Conservation (phyloP, 2,113 vertebrate species). For the Sturnus vulgaris region DNA sequence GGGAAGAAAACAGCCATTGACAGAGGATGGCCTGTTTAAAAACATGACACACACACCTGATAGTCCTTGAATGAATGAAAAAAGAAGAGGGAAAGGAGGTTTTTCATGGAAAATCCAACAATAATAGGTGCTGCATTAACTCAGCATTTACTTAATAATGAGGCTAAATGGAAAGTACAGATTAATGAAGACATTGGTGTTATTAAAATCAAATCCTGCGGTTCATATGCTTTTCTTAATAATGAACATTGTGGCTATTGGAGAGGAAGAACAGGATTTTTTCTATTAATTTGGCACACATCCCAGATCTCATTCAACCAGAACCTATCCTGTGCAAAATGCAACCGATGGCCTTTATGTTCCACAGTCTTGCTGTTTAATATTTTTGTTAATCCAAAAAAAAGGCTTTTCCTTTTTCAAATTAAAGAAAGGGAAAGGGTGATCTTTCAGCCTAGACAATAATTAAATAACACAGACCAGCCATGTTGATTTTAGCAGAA, state of each 20-base stretch:
- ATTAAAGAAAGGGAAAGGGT: slow-evolving; percentile 37
- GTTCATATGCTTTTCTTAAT: slow-evolving; percentile 90
- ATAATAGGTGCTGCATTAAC: slow-evolving; percentile 77
- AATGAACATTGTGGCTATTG: slow-evolving; percentile 87
- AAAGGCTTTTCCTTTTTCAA: slow-evolving; percentile 41
- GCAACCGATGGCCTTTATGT: slow-evolving; percentile 85
- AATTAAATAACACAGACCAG: slow-evolving; percentile 43
- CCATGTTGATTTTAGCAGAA: slow-evolving; percentile 15
- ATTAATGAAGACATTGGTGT: slow-evolving; percentile 90
- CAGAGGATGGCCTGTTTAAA: slow-evolving; percentile 59
- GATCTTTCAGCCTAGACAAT: slow-evolving; percentile 53
- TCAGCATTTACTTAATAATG: slow-evolving; percentile 80
- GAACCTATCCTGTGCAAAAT: slow-evolving; percentile 88
- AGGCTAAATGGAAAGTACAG: slow-evolving; percentile 79
- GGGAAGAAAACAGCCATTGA: slow-evolving; percentile 68
- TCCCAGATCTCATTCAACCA: slow-evolving; percentile 97
- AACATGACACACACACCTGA: slow-evolving; percentile 79
- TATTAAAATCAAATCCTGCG: slow-evolving; percentile 94
- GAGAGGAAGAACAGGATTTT: slow-evolving; percentile 89
- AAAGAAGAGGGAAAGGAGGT: slow-evolving; percentile 59
- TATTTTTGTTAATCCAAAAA: slow-evolving; percentile 69
- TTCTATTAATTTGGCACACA: slow-evolving; percentile 91
- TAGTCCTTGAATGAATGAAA: slow-evolving; percentile 73
- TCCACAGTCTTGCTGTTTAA: slow-evolving; percentile 72
- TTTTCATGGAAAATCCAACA: slow-evolving; percentile 76